phyloP scores from a whole-genome alignment of 2,888 invertebrate genomes.

The Pseudococcus jackbeardsleyi region DNA sequence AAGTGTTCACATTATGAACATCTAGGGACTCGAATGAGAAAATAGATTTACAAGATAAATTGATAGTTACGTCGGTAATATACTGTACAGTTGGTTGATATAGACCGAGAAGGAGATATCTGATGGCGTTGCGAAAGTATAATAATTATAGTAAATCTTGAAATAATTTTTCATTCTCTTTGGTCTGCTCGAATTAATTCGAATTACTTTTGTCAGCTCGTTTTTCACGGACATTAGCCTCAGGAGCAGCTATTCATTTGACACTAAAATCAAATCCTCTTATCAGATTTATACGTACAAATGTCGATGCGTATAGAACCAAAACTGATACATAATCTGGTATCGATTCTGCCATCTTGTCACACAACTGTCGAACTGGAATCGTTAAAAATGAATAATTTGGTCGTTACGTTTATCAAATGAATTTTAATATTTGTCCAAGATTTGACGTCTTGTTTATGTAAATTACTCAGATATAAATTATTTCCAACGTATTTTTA shows the following conservation, averaged over 20 bases:
- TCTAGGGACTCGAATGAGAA: conserved; percentile 50
- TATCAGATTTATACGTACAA: neutral
- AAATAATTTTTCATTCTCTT: conserved; percentile 34
- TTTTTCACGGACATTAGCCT: neutral
- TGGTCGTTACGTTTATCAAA: conserved; percentile 41
- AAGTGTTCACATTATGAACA: conserved; percentile 25
- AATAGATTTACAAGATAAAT: conserved; percentile 50
- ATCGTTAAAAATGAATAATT: conserved; percentile 46
- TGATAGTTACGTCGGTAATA: conserved; percentile 32
- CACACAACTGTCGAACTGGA: conserved; percentile 30
- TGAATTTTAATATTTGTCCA: conserved; percentile 38
- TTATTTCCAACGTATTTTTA: conserved; percentile 40
- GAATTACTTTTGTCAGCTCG: conserved; percentile 19
- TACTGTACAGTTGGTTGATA: neutral
- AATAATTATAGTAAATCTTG: conserved; percentile 30
- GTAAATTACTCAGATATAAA: conserved; percentile 31
- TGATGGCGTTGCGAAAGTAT: neutral
- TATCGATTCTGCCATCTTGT: conserved; percentile 18
- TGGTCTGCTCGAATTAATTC: conserved; percentile 27
- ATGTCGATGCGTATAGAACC: neutral
- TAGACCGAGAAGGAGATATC: neutral
- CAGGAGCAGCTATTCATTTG: neutral
- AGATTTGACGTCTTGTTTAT: conserved; percentile 42
- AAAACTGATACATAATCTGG: neutral
- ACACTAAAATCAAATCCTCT: neutral